phyloP scores from a whole-genome alignment of 2,113 vertebrate species.

The Psittacus erithacus region DNA sequence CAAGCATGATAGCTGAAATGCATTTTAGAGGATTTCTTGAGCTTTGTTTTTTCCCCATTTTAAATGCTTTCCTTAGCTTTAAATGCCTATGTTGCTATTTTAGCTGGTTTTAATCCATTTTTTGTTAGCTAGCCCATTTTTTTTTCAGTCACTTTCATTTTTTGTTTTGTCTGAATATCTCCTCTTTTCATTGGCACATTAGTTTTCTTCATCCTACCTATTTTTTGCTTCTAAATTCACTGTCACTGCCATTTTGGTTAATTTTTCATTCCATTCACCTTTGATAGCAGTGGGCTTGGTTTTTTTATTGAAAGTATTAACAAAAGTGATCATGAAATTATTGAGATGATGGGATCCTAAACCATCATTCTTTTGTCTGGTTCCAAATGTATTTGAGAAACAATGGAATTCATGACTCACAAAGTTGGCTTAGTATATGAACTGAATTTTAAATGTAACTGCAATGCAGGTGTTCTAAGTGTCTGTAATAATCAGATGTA shows the following conservation, averaged over 20 bases:
- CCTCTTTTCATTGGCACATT: not conserved
- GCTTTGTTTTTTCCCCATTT: not conserved
- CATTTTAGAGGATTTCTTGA: not conserved
- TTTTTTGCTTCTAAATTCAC: not conserved
- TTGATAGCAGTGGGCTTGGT: not conserved
- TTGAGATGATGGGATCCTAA: not conserved
- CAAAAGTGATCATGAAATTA: not conserved
- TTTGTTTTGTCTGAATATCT: not conserved
- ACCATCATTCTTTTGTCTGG: not conserved
- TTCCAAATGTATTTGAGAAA: slow-evolving; percentile 62
- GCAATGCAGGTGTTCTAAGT: slow-evolving; percentile 73
- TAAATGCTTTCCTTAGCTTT: not conserved
- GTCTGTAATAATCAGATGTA: slow-evolving; percentile 31
- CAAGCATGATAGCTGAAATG: not conserved
- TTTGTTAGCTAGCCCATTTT: not conserved
- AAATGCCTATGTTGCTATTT: not conserved
- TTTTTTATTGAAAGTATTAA: not conserved
- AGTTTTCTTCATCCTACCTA: not conserved
- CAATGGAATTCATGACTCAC: slow-evolving; percentile 69
- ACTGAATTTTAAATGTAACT: slow-evolving; percentile 71
- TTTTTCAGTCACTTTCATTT: not conserved
- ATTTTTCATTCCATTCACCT: not conserved
- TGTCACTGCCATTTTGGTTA: not conserved
- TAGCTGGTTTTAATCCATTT: not conserved
- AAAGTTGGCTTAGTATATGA: slow-evolving; percentile 57